phyloP scores from a whole-genome alignment of 2,113 vertebrate genomes.

The Turdus rufiventris region DNA sequence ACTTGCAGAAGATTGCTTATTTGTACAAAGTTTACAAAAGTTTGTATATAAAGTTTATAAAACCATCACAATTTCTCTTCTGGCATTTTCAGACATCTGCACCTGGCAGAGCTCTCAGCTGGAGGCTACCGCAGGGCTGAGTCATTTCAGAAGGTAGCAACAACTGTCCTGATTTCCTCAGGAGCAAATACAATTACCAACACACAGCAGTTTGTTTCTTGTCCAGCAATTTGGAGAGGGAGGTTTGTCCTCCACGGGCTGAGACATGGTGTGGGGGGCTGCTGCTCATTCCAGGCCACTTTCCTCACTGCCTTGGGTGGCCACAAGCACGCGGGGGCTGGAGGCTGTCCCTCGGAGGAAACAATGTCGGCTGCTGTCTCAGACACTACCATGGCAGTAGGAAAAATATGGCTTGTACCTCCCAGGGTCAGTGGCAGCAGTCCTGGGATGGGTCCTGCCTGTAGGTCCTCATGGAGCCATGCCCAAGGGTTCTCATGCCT shows the following conservation, averaged over 20 bases:
- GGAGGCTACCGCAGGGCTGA: not conserved
- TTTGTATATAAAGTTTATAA: not conserved
- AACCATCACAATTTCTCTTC: not conserved
- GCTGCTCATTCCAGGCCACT: not conserved
- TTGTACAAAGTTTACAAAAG: not conserved
- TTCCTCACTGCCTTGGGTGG: not conserved
- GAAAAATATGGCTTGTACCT: not conserved
- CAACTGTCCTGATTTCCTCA: not conserved
- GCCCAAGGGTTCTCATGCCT: not conserved
- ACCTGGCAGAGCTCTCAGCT: not conserved
- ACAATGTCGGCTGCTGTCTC: not conserved
- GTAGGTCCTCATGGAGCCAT: not conserved
- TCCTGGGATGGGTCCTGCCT: not conserved
- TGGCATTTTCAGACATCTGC: not conserved
- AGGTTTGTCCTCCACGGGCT: not conserved
- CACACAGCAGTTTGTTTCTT: not conserved
- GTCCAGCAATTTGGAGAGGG: not conserved
- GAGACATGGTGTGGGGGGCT: not conserved
- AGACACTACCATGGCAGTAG: not conserved
- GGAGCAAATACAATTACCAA: not conserved
- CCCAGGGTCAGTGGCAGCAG: not conserved
- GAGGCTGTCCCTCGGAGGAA: not conserved
- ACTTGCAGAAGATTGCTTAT: not conserved
- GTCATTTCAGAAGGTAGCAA: not conserved
- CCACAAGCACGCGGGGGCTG: accelerated